phyloP scores from a whole-genome alignment of 2,113 vertebrate genomes.

The Nibea albiflora region DNA sequence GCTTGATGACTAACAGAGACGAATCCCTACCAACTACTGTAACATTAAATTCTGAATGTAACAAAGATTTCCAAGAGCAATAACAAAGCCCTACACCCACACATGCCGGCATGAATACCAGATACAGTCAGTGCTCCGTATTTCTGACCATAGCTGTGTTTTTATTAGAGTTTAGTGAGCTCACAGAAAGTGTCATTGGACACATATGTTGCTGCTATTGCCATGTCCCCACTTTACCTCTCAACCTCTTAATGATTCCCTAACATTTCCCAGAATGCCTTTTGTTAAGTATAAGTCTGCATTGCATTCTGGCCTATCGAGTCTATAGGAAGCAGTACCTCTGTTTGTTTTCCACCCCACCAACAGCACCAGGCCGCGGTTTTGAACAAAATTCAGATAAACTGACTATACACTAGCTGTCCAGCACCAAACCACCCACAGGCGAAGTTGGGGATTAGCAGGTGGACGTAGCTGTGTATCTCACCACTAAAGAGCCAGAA shows the following conservation, averaged over 20 bases:
- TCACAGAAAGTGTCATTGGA: constrained; percentile 14
- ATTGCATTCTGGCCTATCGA: neutral
- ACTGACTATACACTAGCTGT: neutral
- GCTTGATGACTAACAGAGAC: constrained; percentile 35
- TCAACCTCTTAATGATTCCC: constrained; percentile 7
- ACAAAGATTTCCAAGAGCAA: constrained; percentile 46
- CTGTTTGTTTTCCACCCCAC: neutral
- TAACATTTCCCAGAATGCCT: neutral
- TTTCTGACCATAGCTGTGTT: constrained; percentile 34
- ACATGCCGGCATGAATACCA: constrained; percentile 47
- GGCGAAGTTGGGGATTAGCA: neutral
- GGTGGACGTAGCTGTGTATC: neutral
- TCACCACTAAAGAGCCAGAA: neutral
- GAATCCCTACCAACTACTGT: constrained; percentile 15
- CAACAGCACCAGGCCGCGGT: neutral
- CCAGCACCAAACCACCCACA: neutral
- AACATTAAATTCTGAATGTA: constrained; percentile 45
- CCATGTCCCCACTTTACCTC: neutral
- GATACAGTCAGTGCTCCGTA: constrained; percentile 21
- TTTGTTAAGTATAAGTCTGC: neutral
- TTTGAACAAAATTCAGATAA: neutral
- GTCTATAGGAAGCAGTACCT: neutral
- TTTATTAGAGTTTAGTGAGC: constrained; percentile 35
- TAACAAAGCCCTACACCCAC: constrained; percentile 49
- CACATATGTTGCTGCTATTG: no score